Percentiles rank a stretch among this genome's conserved stretches.
Conservation (phyloP, 2,888 invertebrate species). For the Mesorhabditis sp. region DNA sequence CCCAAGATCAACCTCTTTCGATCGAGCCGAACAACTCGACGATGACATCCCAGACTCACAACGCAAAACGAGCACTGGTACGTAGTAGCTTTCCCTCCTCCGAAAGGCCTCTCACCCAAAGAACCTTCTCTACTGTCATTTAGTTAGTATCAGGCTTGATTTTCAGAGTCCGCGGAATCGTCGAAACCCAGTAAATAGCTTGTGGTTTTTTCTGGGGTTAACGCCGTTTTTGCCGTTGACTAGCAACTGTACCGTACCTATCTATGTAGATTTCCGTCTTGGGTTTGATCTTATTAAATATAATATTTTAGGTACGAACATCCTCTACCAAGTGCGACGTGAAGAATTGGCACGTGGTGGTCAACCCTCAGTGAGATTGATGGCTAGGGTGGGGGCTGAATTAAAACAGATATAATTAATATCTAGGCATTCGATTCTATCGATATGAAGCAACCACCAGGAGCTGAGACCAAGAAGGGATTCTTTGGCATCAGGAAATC, state of each 20-base stretch:
- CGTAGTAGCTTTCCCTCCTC: not conserved
- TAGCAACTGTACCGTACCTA: not conserved
- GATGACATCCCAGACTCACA: constrained; percentile 11
- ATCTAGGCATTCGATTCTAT: constrained; percentile 50
- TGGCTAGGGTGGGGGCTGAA: constrained; percentile 22
- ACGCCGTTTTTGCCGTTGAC: not conserved
- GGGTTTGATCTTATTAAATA: too few relatives aligned
- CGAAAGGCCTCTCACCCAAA: too few relatives aligned
- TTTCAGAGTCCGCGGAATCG: not conserved
- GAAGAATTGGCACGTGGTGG: constrained; percentile 55
- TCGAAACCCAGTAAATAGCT: not conserved
- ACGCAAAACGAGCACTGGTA: constrained; percentile 4
- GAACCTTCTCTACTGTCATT: too few relatives aligned
- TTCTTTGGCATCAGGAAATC: constrained; percentile 55
- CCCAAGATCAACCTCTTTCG: constrained; percentile 22
- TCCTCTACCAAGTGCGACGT: constrained; percentile 52
- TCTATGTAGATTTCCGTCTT: not conserved
- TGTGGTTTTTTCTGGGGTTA: not conserved
- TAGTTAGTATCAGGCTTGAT: too few relatives aligned
- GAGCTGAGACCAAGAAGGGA: constrained; percentile 16
- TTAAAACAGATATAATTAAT: not conserved
- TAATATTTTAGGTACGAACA: constrained; percentile 46
- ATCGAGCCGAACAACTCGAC: constrained; percentile 18
- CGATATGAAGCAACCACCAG: constrained; percentile 21
- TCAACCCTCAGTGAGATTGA: constrained; percentile 50